Evolutionary conservation across 2,113 vertebrate genomes (phyloP).

Genomic region (Cryptoleucopteryx plumbea): DNA sequence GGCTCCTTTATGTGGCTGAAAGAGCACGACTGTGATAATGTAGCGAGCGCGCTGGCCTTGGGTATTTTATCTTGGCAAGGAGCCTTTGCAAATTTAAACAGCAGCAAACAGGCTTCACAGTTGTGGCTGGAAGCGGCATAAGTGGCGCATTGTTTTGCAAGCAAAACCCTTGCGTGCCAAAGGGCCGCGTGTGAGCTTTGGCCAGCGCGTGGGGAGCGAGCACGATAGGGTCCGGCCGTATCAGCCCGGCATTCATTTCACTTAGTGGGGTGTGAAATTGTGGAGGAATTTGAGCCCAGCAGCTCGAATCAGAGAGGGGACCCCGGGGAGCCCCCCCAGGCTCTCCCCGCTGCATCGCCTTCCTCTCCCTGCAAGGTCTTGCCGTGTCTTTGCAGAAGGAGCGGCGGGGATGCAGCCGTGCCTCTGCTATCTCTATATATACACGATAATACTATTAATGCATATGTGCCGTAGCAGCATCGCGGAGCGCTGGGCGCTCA

Average conservation of each 20-base stretch:
- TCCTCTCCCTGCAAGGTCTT: not conserved
- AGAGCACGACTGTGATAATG: conserved; percentile 58
- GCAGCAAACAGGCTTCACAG: conserved; percentile 35
- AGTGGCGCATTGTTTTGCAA: conserved; percentile 60
- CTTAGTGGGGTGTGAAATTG: not conserved
- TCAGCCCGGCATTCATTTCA: not conserved
- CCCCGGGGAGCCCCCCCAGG: rapidly evolving
- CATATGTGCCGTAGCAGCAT: rapidly evolving
- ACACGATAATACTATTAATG: rapidly evolving
- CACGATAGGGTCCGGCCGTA: not conserved
- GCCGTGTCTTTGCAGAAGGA: not conserved
- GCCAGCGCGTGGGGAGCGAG: not conserved
- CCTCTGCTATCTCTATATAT: rapidly evolving
- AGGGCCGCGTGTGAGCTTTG: conserved; percentile 48
- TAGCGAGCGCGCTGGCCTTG: conserved; percentile 31
- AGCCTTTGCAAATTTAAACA: conserved; percentile 57
- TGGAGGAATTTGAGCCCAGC: not conserved
- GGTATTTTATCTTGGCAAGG: conserved; percentile 66
- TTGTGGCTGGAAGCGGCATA: conserved; percentile 33
- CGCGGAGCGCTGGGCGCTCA: rapidly evolving
- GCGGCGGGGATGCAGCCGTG: rapidly evolving
- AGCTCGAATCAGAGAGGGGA: rapidly evolving
- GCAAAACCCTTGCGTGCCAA: conserved; percentile 10
- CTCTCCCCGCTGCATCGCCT: too few species aligned
- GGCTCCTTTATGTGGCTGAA: conserved; percentile 62